These are phyloP conservation scores for Pollicipes pollicipes DNA, from an alignment of 1,140 invertebrate genomes.

Conservation along the genomic window DNA sequence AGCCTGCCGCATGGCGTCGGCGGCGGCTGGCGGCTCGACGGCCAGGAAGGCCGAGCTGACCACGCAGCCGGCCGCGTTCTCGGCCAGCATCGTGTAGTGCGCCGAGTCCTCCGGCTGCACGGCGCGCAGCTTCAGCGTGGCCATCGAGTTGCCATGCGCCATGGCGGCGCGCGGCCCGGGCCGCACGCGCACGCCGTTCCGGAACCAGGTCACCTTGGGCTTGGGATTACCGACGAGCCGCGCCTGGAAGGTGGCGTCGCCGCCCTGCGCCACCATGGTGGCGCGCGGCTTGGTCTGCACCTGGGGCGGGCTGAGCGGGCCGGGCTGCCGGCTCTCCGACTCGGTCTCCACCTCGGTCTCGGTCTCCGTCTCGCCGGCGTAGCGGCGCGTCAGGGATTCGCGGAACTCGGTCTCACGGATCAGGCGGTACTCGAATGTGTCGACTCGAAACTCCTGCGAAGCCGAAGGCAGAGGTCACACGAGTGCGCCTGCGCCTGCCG, in stretches of 20 bases:
- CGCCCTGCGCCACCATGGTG: conserved; percentile 76
- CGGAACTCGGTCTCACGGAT: conserved; percentile 74
- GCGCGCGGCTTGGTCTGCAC: conserved; percentile 77
- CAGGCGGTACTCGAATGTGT: conserved; percentile 86
- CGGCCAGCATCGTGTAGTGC: conserved; percentile 80
- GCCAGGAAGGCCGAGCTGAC: conserved; percentile 76
- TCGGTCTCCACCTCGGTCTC: conserved; percentile 46
- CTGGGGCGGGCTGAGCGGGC: conserved; percentile 63
- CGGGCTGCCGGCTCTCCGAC: conserved; percentile 29
- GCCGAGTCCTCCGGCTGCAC: conserved; percentile 77
- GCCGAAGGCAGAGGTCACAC: no score
- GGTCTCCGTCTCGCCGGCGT: conserved; percentile 51
- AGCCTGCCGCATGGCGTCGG: neutral
- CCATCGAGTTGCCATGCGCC: conserved; percentile 80
- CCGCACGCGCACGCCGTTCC: conserved; percentile 78
- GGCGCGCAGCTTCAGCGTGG: conserved; percentile 73
- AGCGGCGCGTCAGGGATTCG: conserved; percentile 71
- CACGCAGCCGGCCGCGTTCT: conserved; percentile 73
- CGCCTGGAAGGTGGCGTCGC: conserved; percentile 68
- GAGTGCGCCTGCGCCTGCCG: no score
- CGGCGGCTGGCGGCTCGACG: conserved; percentile 35
- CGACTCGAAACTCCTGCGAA: conserved; percentile 42
- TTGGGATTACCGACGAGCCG: conserved; percentile 44
- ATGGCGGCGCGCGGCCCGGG: conserved; percentile 55
- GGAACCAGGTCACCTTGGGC: conserved; percentile 79